phyloP scores from a whole-genome alignment of 2,113 vertebrate species.

The Tetrao urogallus region DNA sequence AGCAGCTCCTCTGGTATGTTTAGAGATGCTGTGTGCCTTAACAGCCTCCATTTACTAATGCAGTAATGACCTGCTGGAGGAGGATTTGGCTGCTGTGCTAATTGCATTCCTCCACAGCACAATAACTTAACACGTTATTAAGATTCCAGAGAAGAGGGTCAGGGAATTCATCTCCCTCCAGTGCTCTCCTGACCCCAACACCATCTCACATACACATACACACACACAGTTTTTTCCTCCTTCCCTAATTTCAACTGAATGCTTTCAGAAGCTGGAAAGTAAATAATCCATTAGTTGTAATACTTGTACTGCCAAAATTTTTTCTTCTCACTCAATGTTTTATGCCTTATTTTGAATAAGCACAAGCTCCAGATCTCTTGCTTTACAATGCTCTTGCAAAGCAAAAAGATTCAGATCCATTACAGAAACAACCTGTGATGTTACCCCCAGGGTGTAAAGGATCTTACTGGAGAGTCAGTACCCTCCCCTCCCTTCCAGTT shows the following conservation, averaged over 20 bases:
- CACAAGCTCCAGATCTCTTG: neutral
- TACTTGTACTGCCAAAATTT: neutral
- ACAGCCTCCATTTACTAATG: conserved; percentile 77
- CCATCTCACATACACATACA: conserved; percentile 16
- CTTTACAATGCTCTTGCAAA: neutral
- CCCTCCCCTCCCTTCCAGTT: neutral
- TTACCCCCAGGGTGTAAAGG: neutral
- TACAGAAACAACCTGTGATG: neutral
- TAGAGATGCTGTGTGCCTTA: conserved; percentile 72
- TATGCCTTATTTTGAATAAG: neutral
- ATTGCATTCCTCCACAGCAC: conserved; percentile 78
- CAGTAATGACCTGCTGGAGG: conserved; percentile 70
- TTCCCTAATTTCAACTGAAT: conserved; percentile 21
- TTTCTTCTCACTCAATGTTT: neutral
- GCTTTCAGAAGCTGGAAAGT: conserved; percentile 41
- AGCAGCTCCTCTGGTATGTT: conserved; percentile 74
- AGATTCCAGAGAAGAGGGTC: conserved; percentile 80
- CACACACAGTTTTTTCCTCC: neutral
- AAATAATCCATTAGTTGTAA: conserved; percentile 28
- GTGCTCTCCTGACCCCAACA: conserved; percentile 41
- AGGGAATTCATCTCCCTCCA: conserved; percentile 77
- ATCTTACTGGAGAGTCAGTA: neutral
- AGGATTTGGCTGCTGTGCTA: conserved; percentile 74
- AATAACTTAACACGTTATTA: conserved; percentile 81
- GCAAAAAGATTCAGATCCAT: neutral